These are phyloP conservation scores for Microtus pennsylvanicus DNA, from an alignment of 2,113 vertebrate species.

Conservation along the genomic window DNA sequence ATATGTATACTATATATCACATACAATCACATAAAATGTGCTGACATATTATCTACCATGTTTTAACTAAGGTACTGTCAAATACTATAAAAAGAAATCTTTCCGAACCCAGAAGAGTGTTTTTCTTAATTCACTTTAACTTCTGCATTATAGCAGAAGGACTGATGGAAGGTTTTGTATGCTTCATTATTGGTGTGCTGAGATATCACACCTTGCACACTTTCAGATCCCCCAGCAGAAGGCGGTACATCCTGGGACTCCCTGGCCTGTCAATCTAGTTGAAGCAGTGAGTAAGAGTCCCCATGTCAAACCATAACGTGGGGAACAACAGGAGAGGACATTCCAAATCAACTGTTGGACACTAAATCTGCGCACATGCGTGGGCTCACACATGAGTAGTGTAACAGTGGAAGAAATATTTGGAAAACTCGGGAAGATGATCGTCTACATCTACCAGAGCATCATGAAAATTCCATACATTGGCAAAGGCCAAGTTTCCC, in stretches of 20 bases:
- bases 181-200: not conserved
- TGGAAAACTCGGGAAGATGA: not conserved
- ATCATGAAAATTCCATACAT: not conserved
- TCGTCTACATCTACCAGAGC: not conserved
- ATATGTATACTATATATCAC: not conserved
- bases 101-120: not conserved
- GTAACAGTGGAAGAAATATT: not conserved
- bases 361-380: not conserved
- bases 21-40: not conserved
- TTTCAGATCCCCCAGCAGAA: not conserved
- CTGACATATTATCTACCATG: not conserved
- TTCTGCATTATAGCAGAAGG: not conserved
- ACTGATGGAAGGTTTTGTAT: not conserved
- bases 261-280: not conserved
- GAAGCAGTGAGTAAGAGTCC: not conserved
- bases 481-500: not conserved
- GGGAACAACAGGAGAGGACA: no score
- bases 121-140: not conserved
- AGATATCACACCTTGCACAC: not conserved
- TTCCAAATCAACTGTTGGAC: no score
- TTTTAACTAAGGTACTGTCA: not conserved
- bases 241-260: not conserved
- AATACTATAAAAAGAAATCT: not conserved
- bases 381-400: not conserved
- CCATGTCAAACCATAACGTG: not conserved